Conservation (phyloP, 2,113 vertebrate genomes). For the Mandrillus leucophaeus region DNA sequence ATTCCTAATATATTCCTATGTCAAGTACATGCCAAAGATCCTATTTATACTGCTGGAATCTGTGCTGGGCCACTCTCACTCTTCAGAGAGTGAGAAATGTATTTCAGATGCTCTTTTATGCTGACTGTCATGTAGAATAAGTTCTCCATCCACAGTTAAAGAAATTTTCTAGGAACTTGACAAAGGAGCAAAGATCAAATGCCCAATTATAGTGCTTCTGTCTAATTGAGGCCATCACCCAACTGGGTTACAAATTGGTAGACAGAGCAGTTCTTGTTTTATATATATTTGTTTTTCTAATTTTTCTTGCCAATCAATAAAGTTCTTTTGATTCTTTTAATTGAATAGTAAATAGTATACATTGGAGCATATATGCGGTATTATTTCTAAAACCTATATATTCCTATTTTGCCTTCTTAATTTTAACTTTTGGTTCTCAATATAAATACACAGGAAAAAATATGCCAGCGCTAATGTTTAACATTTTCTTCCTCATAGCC, state of each 20-base stretch:
- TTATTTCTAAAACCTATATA: neutral
- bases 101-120: slow-evolving; percentile 26
- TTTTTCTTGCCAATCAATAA: slow-evolving; percentile 9
- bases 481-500: neutral
- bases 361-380: neutral
- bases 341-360: neutral
- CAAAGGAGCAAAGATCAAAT: neutral
- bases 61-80: neutral
- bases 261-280: neutral
- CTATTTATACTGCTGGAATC: slow-evolving; percentile 12
- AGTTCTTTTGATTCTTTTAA: slow-evolving; percentile 6
- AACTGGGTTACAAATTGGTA: neutral
- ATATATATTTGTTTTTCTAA: slow-evolving; percentile 1
- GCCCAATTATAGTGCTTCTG: neutral
- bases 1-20: neutral
- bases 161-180: neutral
- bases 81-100: slow-evolving; percentile 53
- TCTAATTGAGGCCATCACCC: neutral
- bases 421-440: slow-evolving; percentile 26
- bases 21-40: neutral
- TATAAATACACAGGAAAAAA: neutral
- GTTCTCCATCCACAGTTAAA: neutral
- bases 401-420: neutral
- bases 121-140: slow-evolving; percentile 20
- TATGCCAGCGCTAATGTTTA: neutral